Evolutionary conservation across 2,888 invertebrate genomes (phyloP).

Genomic region (Seira sanloemensis): DNA sequence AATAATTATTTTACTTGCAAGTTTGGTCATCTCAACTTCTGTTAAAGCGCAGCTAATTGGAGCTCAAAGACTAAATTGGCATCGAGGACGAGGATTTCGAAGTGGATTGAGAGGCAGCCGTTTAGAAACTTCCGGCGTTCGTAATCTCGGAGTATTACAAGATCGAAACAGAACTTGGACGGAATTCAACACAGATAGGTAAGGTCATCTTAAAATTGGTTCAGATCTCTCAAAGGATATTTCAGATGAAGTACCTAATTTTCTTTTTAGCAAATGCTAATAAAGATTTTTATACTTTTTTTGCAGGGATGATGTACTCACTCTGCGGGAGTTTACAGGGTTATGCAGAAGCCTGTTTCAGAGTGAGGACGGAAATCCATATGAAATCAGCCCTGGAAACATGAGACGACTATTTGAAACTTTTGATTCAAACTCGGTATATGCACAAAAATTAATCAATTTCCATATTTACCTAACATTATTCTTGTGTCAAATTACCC

Average conservation of each 20-base stretch:
- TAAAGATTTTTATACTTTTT: not conserved
- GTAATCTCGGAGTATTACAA: not conserved
- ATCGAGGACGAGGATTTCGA: too few species aligned
- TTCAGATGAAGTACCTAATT: too few species aligned
- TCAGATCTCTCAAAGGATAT: too few species aligned
- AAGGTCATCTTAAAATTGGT: not conserved
- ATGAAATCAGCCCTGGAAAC: conserved; percentile 83
- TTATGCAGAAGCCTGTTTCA: conserved; percentile 91
- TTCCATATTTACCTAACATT: too few species aligned
- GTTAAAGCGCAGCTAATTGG: too few species aligned
- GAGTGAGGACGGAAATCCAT: conserved; percentile 90
- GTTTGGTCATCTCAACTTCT: too few species aligned
- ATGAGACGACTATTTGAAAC: conserved; percentile 86
- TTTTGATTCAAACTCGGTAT: conserved; percentile 93
- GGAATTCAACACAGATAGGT: not conserved
- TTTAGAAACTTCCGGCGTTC: too few species aligned
- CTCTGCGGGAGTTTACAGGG: conserved; percentile 84
- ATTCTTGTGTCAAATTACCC: too few species aligned
- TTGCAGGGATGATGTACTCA: conserved; percentile 89
- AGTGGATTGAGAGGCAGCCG: too few species aligned
- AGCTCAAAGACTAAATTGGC: too few species aligned
- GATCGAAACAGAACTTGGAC: not conserved
- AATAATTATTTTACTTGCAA: too few species aligned
- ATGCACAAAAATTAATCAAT: too few species aligned
- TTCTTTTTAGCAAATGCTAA: not conserved